Evolutionary conservation across 2,797 vertebrate species (phyloP), one percentile per base, ranked within the genome.

Genomic region (Sebastes reedi): DNA sequence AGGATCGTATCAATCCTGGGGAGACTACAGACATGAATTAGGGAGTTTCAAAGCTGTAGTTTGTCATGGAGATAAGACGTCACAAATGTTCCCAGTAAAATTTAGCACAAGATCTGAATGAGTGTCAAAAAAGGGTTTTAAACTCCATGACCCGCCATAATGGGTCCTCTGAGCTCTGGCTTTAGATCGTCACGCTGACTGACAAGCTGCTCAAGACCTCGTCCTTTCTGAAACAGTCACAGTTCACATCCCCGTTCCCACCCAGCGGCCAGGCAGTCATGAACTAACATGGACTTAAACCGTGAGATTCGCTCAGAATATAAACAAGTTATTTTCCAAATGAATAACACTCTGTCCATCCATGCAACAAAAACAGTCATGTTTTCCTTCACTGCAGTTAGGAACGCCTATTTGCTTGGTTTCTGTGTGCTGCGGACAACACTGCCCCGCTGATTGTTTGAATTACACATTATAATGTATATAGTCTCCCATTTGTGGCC

Each of bases 401-500:
- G 87, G 88, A 87, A 91, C 5, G 12, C 68, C 74, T 87, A 68
- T 93, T 84, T 85, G 88, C 82, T 89, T 90, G 68, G 85, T 78
- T 87, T 93, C 77, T 85, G 42, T 79, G 76, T 60, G 68, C 85
- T 79, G 78, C 62, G 6, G 72, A 88, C 80, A 89, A 89, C 85
- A 75, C 83, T 72, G 79, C 78, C 84, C 88, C 27, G 68, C 81
- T 85, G 82, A 90, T 87, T 80, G 88, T 91, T 90, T 93, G 86
- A 94, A 82, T 90, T 79, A 89, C 87, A 93, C 90, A 89, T 93
- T 92, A 84, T 88, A 85, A 88, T 92, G 84, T 92, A 89, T 91
- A 85, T 84, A 77, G 67, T 87, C 81, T 88, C 89, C 82, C 79
- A 75, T 90, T 76, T 81, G 86, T 79, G 78, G 77, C 80, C 80